A percentile compares a stretch with the other conserved stretches of the same genome.
phyloP scores from a whole-genome alignment of 2,113 vertebrate genomes.

The Tringa solitaria region DNA sequence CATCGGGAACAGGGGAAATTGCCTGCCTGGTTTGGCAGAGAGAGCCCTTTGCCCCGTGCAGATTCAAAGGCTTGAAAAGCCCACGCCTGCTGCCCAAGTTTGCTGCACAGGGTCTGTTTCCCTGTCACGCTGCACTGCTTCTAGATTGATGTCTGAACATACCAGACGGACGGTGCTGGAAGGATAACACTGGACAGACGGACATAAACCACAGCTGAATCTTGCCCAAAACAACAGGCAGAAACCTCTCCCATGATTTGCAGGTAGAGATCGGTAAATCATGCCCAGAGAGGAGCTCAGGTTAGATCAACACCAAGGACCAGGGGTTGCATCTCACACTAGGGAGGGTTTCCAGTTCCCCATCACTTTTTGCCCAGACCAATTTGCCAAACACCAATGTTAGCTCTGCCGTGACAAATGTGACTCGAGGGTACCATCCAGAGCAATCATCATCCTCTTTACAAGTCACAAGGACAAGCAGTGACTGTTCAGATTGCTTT shows the following conservation, averaged over 20 bases:
- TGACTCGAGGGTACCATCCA: rapidly evolving
- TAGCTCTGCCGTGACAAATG: not conserved
- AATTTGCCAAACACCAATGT: not conserved
- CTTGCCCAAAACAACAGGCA: not conserved
- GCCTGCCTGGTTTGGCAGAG: not conserved
- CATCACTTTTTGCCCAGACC: not conserved
- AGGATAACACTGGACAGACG: not conserved
- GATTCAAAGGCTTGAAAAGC: not conserved
- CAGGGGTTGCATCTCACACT: not conserved
- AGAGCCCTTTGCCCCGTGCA: not conserved
- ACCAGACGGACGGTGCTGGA: not conserved
- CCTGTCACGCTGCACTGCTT: not conserved
- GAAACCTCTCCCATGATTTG: not conserved
- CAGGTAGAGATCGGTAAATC: not conserved
- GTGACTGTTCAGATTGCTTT: not conserved
- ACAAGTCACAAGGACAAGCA: not conserved
- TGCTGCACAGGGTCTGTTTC: not conserved
- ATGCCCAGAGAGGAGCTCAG: not conserved
- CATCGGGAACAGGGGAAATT: not conserved
- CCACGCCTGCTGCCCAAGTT: not conserved
- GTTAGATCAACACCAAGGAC: not conserved
- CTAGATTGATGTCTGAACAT: not conserved
- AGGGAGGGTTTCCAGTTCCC: not conserved
- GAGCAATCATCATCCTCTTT: not conserved
- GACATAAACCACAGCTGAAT: not conserved